phyloP scores from a whole-genome alignment of 1,140 invertebrate genomes.

The Lanistes nyassanus region DNA sequence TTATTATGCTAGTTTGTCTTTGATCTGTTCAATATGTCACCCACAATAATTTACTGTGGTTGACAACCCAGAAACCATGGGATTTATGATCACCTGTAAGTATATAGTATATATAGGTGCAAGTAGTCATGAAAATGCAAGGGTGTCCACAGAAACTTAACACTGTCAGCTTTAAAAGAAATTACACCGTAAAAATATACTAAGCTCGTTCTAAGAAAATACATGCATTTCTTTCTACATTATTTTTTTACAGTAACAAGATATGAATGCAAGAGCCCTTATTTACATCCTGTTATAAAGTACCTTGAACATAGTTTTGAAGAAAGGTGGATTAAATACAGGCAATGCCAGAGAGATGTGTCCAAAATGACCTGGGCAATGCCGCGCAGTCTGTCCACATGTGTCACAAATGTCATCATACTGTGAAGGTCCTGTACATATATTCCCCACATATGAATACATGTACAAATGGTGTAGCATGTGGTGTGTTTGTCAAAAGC shows the following conservation, averaged over 20 bases:
- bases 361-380: slow-evolving; percentile 94
- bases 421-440: slow-evolving; percentile 45
- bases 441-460: slow-evolving; percentile 6
- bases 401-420: slow-evolving; percentile 81
- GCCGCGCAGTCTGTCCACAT: slow-evolving; percentile 76
- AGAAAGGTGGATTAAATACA: slow-evolving; percentile 92
- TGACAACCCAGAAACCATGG: not conserved
- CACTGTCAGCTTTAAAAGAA: no score
- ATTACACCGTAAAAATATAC: no score
- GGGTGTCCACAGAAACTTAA: no score
- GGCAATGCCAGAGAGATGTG: slow-evolving; percentile 92
- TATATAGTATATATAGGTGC: no score
- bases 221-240: no score
- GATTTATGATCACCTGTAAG: no score
- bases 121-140: no score
- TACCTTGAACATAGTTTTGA: slow-evolving; percentile 78
- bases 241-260: no score
- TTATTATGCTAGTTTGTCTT: not conserved
- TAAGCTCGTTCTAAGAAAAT: no score
- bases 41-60: not conserved
- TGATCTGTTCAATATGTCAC: not conserved
- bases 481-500: no score
- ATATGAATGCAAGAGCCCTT: no score
- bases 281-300: not conserved
- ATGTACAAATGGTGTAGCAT: no score